A percentile compares a stretch with the other conserved stretches of the same genome.
phyloP scores from a whole-genome alignment of 2,113 vertebrate species.

The Eublepharis macularius region DNA sequence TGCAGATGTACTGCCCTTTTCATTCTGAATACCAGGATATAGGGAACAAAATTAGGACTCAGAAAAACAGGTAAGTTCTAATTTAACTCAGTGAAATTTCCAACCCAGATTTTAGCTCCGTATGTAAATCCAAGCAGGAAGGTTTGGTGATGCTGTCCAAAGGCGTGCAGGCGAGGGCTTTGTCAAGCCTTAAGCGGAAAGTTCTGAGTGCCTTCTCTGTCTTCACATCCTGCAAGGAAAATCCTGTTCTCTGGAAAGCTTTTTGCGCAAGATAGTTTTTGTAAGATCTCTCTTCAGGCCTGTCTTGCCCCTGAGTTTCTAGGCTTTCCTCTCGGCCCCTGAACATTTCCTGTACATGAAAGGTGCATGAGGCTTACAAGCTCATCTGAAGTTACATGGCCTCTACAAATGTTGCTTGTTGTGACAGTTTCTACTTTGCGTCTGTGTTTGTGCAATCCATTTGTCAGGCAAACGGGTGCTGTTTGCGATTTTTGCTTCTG shows the following conservation, averaged over 20 bases:
- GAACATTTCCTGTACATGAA: background rate
- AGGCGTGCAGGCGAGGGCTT: background rate
- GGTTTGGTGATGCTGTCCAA: too few relatives aligned
- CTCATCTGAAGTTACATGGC: background rate
- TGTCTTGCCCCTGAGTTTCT: background rate
- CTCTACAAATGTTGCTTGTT: background rate
- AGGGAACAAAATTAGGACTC: too few relatives aligned
- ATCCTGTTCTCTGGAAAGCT: background rate
- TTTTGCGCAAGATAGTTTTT: background rate
- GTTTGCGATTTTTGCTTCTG: background rate
- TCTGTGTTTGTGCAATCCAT: rapidly evolving
- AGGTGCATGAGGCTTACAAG: background rate
- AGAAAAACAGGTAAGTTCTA: too few relatives aligned
- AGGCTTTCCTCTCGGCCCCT: background rate
- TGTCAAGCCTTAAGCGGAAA: background rate
- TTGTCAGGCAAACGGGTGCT: background rate
- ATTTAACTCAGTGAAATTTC: too few relatives aligned
- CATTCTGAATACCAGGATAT: too few relatives aligned
- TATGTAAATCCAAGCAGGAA: too few relatives aligned
- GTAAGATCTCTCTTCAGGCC: background rate
- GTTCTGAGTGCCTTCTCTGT: too few relatives aligned
- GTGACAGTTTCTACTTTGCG: background rate
- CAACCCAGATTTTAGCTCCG: too few relatives aligned
- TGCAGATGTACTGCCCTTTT: too few relatives aligned
- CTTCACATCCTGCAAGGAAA: background rate